phyloP scores from a whole-genome alignment of 2,113 vertebrate genomes.

The Entelurus aequoreus region DNA sequence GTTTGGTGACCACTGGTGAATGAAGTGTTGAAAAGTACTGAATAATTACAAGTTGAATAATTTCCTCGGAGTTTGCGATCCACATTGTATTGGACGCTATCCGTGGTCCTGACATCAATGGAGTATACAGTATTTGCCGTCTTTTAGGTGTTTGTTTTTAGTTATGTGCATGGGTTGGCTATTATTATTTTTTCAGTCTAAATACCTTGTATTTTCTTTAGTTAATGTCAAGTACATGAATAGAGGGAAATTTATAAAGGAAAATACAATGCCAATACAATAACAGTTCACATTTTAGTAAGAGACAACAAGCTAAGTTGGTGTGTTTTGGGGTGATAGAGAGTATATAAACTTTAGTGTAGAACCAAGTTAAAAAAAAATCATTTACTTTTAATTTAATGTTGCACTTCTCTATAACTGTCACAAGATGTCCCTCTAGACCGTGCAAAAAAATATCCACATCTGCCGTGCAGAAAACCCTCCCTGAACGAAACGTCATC shows the following conservation, averaged over 20 bases:
- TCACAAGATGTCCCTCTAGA: conserved; percentile 64
- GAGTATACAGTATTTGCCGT: neutral
- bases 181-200: neutral
- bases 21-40: too few relatives aligned
- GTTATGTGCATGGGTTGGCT: conserved; percentile 3
- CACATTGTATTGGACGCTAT: neutral
- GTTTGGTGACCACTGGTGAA: too few relatives aligned
- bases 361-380: neutral
- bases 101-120: neutral
- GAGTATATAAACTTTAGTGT: too few relatives aligned
- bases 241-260: neutral
- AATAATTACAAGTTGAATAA: too few relatives aligned
- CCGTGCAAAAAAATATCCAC: conserved; percentile 22
- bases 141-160: too few relatives aligned
- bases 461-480: conserved; percentile 11
- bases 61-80: too few relatives aligned
- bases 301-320: too few relatives aligned
- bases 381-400: too few relatives aligned
- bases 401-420: neutral
- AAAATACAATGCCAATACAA: neutral
- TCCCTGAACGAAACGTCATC: conserved; percentile 44
- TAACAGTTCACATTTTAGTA: too few relatives aligned
- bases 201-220: neutral
- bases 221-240: neutral
- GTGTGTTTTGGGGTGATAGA: too few relatives aligned